A percentile compares a stretch with the other conserved stretches of the same genome.
Evolutionary conservation across 2,797 vertebrate genomes (phyloP).

Genomic region (Chaetophractus vellerosus): DNA sequence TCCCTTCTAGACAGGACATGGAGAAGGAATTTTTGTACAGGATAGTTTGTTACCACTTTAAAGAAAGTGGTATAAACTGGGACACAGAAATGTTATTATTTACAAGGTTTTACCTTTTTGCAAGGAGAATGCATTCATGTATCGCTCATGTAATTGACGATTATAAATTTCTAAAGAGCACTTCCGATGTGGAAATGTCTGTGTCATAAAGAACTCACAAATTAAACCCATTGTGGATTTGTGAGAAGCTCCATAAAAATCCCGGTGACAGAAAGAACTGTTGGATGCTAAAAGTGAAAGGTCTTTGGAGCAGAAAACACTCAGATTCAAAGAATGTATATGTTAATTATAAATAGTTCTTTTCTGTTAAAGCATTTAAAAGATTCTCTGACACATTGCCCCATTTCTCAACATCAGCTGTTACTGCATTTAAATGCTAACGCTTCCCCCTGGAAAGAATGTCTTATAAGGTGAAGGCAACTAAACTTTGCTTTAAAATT

Average conservation of each 20-base stretch:
- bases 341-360: slow-evolving; percentile 44
- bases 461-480: slow-evolving; percentile 59
- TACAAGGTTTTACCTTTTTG: slow-evolving; percentile 50
- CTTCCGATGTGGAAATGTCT: neutral
- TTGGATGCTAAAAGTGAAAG: slow-evolving; percentile 27
- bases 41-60: neutral
- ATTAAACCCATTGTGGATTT: neutral
- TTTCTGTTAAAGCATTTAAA: slow-evolving; percentile 59
- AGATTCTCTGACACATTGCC: slow-evolving; percentile 34
- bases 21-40: neutral
- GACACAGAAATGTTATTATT: neutral
- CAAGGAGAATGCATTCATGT: neutral
- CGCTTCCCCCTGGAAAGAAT: slow-evolving; percentile 47
- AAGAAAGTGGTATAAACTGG: neutral
- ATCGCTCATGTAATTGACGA: neutral
- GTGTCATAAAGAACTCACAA: neutral
- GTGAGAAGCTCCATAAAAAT: slow-evolving; percentile 61
- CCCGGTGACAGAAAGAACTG: neutral
- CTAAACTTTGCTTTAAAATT: slow-evolving; percentile 65
- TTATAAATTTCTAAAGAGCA: slow-evolving; percentile 12
- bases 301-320: slow-evolving; percentile 39
- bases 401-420: slow-evolving; percentile 68
- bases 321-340: slow-evolving; percentile 61
- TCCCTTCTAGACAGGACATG: neutral
- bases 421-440: slow-evolving; percentile 56